phyloP scores from a whole-genome alignment of 1,140 invertebrate species.

The Paracyclopina nana region DNA sequence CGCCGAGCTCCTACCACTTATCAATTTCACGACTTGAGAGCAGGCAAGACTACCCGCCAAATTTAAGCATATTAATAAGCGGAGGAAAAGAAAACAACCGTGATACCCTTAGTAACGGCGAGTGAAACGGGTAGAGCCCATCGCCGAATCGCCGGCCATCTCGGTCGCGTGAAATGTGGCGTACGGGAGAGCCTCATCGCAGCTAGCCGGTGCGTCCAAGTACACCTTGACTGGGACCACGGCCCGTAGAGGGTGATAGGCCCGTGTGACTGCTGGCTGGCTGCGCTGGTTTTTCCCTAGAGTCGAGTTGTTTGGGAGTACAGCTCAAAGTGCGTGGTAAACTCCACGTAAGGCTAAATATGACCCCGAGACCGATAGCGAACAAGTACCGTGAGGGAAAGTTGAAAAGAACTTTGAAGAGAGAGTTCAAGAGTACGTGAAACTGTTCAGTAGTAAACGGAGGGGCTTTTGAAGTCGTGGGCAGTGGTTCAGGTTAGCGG shows the following conservation, averaged over 20 bases:
- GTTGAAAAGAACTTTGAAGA: slow-evolving; percentile 74
- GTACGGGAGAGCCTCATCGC: slow-evolving; percentile 34
- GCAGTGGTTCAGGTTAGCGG: not conserved
- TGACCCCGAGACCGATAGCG: slow-evolving; percentile 57
- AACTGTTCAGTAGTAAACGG: slow-evolving; percentile 27
- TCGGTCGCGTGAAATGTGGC: slow-evolving; percentile 39
- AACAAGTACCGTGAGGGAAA: slow-evolving; percentile 80
- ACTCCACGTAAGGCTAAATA: slow-evolving; percentile 73
- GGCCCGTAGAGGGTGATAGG: slow-evolving; percentile 47
- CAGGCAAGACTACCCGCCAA: slow-evolving; percentile 50
- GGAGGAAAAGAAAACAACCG: slow-evolving; percentile 79
- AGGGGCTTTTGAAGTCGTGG: not conserved
- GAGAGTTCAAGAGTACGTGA: slow-evolving; percentile 68
- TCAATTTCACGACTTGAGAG: slow-evolving; percentile 36
- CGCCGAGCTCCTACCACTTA: too few species aligned
- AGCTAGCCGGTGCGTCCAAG: slow-evolving; percentile 29
- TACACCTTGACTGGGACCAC: slow-evolving; percentile 44
- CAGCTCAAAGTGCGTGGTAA: slow-evolving; percentile 62
- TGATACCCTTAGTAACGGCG: slow-evolving; percentile 68
- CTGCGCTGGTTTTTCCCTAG: slow-evolving; percentile 37
- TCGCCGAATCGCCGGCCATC: slow-evolving; percentile 33
- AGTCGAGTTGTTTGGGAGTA: slow-evolving; percentile 67
- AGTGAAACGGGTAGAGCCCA: slow-evolving; percentile 60
- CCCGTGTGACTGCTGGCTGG: slow-evolving; percentile 35
- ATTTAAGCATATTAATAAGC: slow-evolving; percentile 75